Evolutionary conservation across 1,140 invertebrate genomes (phyloP).

Genomic region (Lineus longissimus): DNA sequence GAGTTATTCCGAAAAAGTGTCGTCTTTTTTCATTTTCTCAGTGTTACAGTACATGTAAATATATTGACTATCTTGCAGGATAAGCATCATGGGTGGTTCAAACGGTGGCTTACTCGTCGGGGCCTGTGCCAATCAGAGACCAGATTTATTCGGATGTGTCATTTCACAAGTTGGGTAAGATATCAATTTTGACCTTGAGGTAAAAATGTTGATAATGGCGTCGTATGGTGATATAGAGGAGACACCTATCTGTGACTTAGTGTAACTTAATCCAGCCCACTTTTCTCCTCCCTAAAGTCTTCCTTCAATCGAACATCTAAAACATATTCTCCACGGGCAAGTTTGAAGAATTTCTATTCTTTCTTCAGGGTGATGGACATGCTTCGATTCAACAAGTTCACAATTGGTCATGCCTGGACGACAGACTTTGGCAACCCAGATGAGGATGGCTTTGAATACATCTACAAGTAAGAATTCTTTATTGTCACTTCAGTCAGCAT

Average conservation of each 20-base stretch:
- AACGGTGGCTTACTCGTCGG: constrained; percentile 94
- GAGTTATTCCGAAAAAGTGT: too few relatives aligned
- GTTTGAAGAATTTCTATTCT: constrained; percentile 15
- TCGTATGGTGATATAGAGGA: too few relatives aligned
- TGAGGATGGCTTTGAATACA: constrained; percentile 82
- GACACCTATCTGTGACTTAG: too few relatives aligned
- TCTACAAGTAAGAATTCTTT: constrained; percentile 66
- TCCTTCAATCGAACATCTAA: too few relatives aligned
- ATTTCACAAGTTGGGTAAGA: constrained; percentile 87
- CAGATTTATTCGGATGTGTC: constrained; percentile 88
- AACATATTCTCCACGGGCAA: too few relatives aligned
- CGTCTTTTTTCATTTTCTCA: too few relatives aligned
- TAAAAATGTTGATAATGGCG: too few relatives aligned
- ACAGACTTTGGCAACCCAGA: constrained; percentile 94
- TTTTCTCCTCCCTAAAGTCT: too few relatives aligned
- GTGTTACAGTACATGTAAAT: too few relatives aligned
- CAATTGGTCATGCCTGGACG: constrained; percentile 93
- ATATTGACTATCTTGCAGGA: constrained; percentile 27
- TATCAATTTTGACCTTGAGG: too few relatives aligned
- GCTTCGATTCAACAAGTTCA: constrained; percentile 97
- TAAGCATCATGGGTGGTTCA: constrained; percentile 89
- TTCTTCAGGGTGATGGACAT: constrained; percentile 87
- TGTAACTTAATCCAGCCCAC: too few relatives aligned
- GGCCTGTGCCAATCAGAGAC: constrained; percentile 85
- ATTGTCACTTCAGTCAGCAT: neutral